Conservation (phyloP, 2,113 vertebrate genomes). For the Toxostoma redivivum region DNA sequence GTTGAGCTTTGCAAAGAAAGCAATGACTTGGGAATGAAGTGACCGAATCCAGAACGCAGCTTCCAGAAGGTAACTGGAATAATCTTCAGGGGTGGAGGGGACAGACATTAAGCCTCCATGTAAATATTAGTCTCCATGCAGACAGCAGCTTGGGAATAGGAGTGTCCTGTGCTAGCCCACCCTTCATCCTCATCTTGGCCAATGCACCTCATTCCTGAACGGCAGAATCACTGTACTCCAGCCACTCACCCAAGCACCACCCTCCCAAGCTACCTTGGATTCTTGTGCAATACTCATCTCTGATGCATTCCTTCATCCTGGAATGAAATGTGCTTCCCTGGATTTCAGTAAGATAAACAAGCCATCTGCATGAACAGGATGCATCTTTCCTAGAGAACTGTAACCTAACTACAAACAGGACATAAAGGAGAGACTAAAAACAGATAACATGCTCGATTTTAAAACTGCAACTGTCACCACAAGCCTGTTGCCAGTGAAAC, state of each 20-base stretch:
- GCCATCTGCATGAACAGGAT: not conserved
- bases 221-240: constrained; percentile 14
- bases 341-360: not conserved
- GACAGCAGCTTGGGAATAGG: constrained; percentile 45
- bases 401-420: not conserved
- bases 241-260: not conserved
- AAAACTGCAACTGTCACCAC: not conserved
- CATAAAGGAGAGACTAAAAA: not conserved
- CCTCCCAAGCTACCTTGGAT: constrained; percentile 25
- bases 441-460: not conserved
- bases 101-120: not conserved
- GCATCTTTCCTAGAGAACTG: not conserved
- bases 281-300: not conserved
- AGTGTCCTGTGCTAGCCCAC: constrained; percentile 35
- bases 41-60: not conserved
- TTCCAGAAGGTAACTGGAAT: constrained; percentile 46
- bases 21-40: not conserved
- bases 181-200: constrained; percentile 41
- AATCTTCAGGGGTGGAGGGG: constrained; percentile 25
- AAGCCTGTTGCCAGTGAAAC: not conserved
- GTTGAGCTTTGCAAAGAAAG: not conserved
- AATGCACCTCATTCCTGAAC: constrained; percentile 42
- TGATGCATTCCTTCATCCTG: not conserved
- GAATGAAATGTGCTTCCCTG: not conserved
- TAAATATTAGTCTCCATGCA: constrained; percentile 43